Base-by-base conservation (phyloP, 2,113 vertebrate genomes). In the Craseonycteris thonglongyai region DNA sequence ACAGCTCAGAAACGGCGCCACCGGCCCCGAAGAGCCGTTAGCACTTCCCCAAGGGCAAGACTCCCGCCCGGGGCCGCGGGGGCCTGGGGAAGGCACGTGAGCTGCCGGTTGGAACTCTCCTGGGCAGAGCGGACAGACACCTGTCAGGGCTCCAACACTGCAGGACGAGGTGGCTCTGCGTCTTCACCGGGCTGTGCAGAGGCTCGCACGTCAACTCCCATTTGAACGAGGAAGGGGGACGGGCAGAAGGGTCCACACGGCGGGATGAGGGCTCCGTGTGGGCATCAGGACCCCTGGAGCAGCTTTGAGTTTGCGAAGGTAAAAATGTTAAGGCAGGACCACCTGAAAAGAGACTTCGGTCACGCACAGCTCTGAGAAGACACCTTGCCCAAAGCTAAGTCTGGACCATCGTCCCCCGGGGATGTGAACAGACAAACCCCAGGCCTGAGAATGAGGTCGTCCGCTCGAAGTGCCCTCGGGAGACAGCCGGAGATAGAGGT, bases 181-280 rank as follows among this genome's bases (percentile, higher is more conserved):
- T 93, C 63, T 33, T 94, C 85, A 83, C 75, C 54, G 2, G 0
- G 16, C 49, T 93, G 92, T 96, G 94, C 95, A 92, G 80, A 71
- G 58, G 13, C 16, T 0, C 79, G n/a, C n/a, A n/a, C n/a, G n/a
- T 16, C 51, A 51, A 51, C 51, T 16, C 51, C 51, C 51, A 58
- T 24, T 24, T 26, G 19, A 58, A 58, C 26, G 22, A 58, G 96
- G 95, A 93, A 91, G 95, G 92, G n/a, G n/a, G n/a, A n/a, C n/a
- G n/a, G n/a, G n/a, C n/a, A n/a, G n/a, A n/a, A n/a, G n/a, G n/a
- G n/a, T n/a, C n/a, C n/a, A n/a, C n/a, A n/a, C n/a, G n/a, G n/a
- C n/a, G n/a, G n/a, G n/a, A 51, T 49, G 8, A 38, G 4, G 0
- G 16, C 28, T 14, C 72, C 54, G 5, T 42, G 35, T 4, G 21